Evolutionary conservation across 1,140 invertebrate genomes (phyloP).

Genomic region (Caerostris extrusa): DNA sequence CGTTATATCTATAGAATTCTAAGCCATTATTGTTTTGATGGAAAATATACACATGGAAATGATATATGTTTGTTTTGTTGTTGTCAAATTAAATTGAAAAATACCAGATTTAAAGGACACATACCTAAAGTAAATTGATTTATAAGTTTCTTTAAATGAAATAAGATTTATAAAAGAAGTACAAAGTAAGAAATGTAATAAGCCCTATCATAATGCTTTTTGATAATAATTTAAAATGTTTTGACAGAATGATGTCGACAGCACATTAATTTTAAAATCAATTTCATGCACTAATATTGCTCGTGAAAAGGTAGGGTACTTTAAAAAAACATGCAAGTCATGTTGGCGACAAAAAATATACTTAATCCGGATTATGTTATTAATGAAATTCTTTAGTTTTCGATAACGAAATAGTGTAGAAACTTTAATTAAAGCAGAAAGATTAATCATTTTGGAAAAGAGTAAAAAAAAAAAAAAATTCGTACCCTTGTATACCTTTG

Average conservation of each 20-base stretch:
- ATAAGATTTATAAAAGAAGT: too few species aligned
- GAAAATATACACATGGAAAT: too few species aligned
- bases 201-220: not conserved
- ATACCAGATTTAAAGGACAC: too few species aligned
- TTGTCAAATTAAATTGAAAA: too few species aligned
- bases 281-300: not conserved
- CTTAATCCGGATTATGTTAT: constrained; percentile 62
- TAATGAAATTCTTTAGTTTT: constrained; percentile 42
- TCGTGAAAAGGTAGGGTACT: too few species aligned
- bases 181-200: too few species aligned
- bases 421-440: constrained; percentile 38
- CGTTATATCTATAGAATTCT: too few species aligned
- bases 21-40: too few species aligned
- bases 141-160: too few species aligned
- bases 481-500: not conserved
- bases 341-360: not conserved
- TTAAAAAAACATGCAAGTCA: not conserved
- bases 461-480: not conserved
- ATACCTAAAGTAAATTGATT: too few species aligned
- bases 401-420: not conserved
- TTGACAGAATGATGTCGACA: not conserved
- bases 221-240: not conserved
- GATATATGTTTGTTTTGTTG: too few species aligned
- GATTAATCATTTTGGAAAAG: constrained; percentile 34
- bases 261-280: not conserved